Conservation (phyloP, 1,140 invertebrate species). For the Hycleus phaleratus region DNA sequence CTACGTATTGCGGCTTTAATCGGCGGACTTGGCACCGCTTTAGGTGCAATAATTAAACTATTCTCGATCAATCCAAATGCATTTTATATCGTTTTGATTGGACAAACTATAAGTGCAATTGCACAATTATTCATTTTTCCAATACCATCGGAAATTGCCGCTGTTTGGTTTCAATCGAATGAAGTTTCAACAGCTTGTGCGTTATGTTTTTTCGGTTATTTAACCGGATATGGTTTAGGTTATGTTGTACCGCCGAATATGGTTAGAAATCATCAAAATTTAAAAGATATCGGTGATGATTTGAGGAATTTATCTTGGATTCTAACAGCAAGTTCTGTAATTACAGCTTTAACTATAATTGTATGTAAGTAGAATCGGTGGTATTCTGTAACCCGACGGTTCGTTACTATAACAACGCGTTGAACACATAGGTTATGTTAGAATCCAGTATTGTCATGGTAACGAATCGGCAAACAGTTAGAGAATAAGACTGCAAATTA, state of each 20-base stretch:
- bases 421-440: too few relatives aligned
- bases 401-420: too few relatives aligned
- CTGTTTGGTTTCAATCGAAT: conserved; percentile 48
- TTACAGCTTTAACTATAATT: conserved; percentile 49
- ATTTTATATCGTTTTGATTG: conserved; percentile 57
- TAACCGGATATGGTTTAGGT: conserved; percentile 47
- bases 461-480: too few relatives aligned
- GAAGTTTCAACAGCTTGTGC: conserved; percentile 71
- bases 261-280: conserved; percentile 41
- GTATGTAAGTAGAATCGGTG: conserved; percentile 45
- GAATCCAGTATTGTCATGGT: too few relatives aligned
- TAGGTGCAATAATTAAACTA: conserved; percentile 70
- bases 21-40: conserved; percentile 39
- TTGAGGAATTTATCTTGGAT: conserved; percentile 47
- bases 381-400: too few relatives aligned
- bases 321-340: conserved; percentile 49
- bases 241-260: conserved; percentile 42
- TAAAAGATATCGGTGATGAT: conserved; percentile 37
- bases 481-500: background rate
- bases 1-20: conserved; percentile 38
- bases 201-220: conserved; percentile 71
- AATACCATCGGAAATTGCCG: conserved; percentile 63
- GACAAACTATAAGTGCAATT: conserved; percentile 60
- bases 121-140: conserved; percentile 62
- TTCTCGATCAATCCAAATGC: conserved; percentile 49